Evolutionary conservation across 2,888 invertebrate genomes (phyloP).

Genomic region (Latheticus oryzae): DNA sequence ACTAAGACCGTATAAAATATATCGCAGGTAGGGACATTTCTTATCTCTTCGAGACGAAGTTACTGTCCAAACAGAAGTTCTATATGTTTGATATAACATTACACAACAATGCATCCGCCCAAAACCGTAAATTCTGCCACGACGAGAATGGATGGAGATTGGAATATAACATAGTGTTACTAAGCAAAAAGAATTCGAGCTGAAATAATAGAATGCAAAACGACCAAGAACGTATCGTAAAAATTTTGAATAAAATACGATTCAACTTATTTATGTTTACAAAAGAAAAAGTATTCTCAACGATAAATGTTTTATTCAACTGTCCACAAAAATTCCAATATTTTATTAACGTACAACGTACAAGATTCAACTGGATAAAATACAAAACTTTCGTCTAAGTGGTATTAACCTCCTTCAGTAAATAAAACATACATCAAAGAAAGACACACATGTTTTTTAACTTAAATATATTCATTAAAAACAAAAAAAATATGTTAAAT

Average conservation of each 20-base stretch:
- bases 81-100: slow-evolving; percentile 1
- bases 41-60: slow-evolving; percentile 12
- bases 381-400: too few relatives aligned
- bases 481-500: too few relatives aligned
- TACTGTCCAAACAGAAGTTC: slow-evolving; percentile 4
- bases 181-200: neutral
- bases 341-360: too few relatives aligned
- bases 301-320: slow-evolving; percentile 18
- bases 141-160: neutral
- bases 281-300: too few relatives aligned
- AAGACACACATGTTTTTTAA: too few relatives aligned
- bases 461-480: too few relatives aligned
- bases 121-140: slow-evolving; percentile 5
- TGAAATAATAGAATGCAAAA: neutral
- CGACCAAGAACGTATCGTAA: too few relatives aligned
- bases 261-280: too few relatives aligned
- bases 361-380: too few relatives aligned
- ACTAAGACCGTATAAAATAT: slow-evolving; percentile 10
- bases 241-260: slow-evolving; percentile 20
- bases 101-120: slow-evolving; percentile 1
- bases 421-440: too few relatives aligned
- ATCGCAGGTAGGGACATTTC: slow-evolving; percentile 1
- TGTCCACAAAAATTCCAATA: too few relatives aligned
- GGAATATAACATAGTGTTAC: slow-evolving; percentile 4
- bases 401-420: too few relatives aligned